Conservation (phyloP, 2,888 invertebrate species). For the Drosophila anomalata region DNA sequence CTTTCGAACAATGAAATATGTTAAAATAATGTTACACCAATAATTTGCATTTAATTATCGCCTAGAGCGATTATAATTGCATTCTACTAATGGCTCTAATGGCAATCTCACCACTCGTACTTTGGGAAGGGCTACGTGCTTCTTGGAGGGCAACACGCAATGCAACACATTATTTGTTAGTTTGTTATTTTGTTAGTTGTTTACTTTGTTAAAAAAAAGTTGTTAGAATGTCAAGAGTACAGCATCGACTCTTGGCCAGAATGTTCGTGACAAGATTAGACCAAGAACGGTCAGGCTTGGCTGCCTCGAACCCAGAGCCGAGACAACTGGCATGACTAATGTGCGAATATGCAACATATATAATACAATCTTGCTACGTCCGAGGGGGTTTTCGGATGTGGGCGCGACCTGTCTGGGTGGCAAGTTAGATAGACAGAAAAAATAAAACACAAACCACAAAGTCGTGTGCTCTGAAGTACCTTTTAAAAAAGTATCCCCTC, state of each 20-base stretch:
- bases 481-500: conserved; percentile 6
- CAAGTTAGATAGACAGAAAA: neutral
- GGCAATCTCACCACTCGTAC: neutral
- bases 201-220: neutral
- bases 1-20: conserved; percentile 29
- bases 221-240: conserved; percentile 14
- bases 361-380: neutral
- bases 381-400: conserved; percentile 1
- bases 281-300: conserved; percentile 56
- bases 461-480: conserved; percentile 8
- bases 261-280: conserved; percentile 71
- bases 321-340: conserved; percentile 2
- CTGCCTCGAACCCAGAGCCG: conserved; percentile 14
- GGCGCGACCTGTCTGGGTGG: conserved; percentile 1
- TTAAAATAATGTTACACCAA: neutral
- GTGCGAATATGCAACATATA: conserved; percentile 8
- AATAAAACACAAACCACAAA: neutral
- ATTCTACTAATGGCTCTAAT: neutral
- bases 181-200: too few species aligned
- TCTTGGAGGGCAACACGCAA: conserved; percentile 16
- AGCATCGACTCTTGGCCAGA: conserved; percentile 33
- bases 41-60: conserved; percentile 67
- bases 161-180: conserved; percentile 9
- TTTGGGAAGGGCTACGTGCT: neutral
- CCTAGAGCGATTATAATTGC: conserved; percentile 35